Percentiles rank a stretch among this genome's conserved stretches.
These are phyloP conservation scores for Lamellibrachia satsuma DNA, from an alignment of 2,888 invertebrate genomes.

Conservation along the genomic window DNA sequence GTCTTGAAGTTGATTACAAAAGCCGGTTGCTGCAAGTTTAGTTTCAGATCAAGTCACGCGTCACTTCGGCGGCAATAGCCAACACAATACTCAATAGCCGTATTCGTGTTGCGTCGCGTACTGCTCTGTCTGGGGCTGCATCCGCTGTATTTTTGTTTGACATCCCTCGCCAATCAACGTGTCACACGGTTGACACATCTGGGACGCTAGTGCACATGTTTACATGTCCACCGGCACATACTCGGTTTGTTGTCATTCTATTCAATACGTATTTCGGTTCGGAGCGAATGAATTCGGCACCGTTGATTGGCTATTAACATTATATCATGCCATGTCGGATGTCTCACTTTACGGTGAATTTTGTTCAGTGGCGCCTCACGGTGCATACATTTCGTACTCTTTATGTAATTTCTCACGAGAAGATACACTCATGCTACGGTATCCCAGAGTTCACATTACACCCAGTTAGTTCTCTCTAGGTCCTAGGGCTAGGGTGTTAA, in stretches of 20 bases:
- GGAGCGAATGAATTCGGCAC: background rate
- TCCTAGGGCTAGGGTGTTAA: background rate
- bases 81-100: background rate
- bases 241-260: background rate
- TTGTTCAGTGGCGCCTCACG: background rate
- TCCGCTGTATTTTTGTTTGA: background rate
- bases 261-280: background rate
- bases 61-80: background rate
- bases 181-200: background rate
- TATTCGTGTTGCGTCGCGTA: background rate
- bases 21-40: background rate
- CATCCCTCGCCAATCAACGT: background rate
- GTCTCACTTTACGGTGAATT: background rate
- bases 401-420: background rate
- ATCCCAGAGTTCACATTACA: background rate
- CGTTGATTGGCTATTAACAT: background rate
- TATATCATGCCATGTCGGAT: background rate
- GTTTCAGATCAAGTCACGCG: background rate
- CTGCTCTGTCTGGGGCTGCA: background rate
- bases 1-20: background rate
- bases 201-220: background rate
- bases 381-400: background rate
- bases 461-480: background rate
- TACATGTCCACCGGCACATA: background rate
- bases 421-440: background rate